Evolutionary conservation across 1,140 invertebrate species (phyloP), one percentile per base, ranked within the genome.

Genomic region (Drosophila takahashii): DNA sequence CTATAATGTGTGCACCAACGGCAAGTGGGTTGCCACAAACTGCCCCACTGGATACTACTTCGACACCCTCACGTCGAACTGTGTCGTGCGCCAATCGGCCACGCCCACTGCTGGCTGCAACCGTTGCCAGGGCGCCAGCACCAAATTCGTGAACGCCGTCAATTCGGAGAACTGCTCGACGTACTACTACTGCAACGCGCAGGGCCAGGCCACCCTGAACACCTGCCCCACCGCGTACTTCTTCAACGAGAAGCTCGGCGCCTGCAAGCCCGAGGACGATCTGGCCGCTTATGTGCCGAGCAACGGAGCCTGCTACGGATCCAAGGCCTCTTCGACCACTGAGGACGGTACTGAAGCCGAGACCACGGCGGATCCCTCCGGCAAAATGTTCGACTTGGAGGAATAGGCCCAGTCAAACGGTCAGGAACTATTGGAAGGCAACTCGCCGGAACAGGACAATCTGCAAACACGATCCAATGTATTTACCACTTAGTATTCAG

Each of bases 241-340:
- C 39, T 86, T 86, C 44, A 54, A 81, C 27, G 81, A 86, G 34
- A 0, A 6, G 0, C 1, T 4, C 0, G 78, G 81, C 34, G 83
- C 9, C 1, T 86, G 81, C 36, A 16, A 29, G 2, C 0, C 2
- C 2, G 11, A 50, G n/a, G 0, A 0, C 0, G 13, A 4, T 0
- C 16, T 78, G 10, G 0, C 0, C 0, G 0, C 0, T 0, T 78
- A 81, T 65, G 39, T 10, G 5, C 0, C 0, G 1, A 6, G 0
- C 0, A 53, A 86, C 18, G 64, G 60, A 32, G 83, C 78, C 26
- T 86, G 81, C 37, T 0, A 9, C 4, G 77, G 73, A 13, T 66
- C 65, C 16, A 10, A 9, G 2, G 45, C 2, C 6, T 2, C 15
- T 0, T 11, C 2, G 0, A 6, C 27, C 27, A 32, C 10, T 9